Evolutionary conservation across 2,888 invertebrate species (phyloP), one percentile per base, ranked within the genome.

Genomic region (Theristus sp.): DNA sequence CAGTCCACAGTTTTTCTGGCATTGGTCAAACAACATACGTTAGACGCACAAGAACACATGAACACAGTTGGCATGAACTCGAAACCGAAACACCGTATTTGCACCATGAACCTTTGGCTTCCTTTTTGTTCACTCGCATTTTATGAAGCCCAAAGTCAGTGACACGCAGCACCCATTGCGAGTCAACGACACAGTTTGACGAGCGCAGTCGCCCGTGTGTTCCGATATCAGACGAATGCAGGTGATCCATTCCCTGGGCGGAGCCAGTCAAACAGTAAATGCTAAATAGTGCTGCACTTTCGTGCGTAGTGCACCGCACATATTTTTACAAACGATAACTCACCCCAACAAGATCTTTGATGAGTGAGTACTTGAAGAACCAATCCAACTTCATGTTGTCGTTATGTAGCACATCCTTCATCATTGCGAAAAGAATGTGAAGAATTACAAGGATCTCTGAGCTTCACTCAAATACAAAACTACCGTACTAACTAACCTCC

Each of bases 291-390:
- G n/a, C n/a, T n/a, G n/a, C n/a, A n/a, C n/a, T n/a, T n/a, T n/a
- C n/a, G n/a, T n/a, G n/a, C n/a, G n/a, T n/a, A n/a, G n/a, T n/a
- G n/a, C n/a, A n/a, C n/a, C n/a, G n/a, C n/a, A n/a, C n/a, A n/a
- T n/a, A n/a, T n/a, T n/a, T n/a, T n/a, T n/a, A n/a, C n/a, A n/a
- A n/a, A n/a, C n/a, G n/a, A n/a, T n/a, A n/a, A n/a, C n/a, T n/a
- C n/a, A n/a, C n/a, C n/a, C n/a, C n/a, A 26, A 25, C 54, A 2
- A 54, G 22, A 26, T 60, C 60, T 27, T 60, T 60, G 28, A 60
- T 31, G 24, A 60, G 47, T 13, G 60, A 60, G 47, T 60, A 60
- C 56, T 60, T 60, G 60, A 60, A 60, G 56, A 53, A 60, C 60
- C 60, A 60, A 28, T 60, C 60, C 6, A 60, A 28, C 26, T 55